Evolutionary conservation across 2,888 invertebrate genomes (phyloP), one percentile per base, ranked within the genome.

Genomic region (Pristionchus fissidentatus): DNA sequence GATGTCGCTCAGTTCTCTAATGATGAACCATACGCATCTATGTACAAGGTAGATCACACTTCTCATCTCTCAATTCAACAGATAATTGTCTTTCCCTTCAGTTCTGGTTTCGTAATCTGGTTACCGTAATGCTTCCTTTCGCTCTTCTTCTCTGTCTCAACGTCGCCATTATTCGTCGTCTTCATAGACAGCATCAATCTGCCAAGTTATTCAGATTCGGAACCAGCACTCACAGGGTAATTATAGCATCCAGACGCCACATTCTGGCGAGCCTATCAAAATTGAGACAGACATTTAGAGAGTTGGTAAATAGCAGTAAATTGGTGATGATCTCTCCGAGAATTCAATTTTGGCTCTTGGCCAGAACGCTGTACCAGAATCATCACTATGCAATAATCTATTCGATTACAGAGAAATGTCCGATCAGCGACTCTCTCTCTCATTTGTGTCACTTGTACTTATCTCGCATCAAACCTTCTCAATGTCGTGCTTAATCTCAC

Each of bases 141-240:
- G 85, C 89, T 38, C 87, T 90, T 46, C 87, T 88, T 43, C 86
- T 91, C 84, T 88, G 88, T 83, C 89, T 91, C 57, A 91, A 91
- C 80, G 84, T 90, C 32, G 87, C 87, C 26, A 91, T 91, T 32
- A 90, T 91, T 79, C 85, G 87, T 22, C 88, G 89, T 1, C 87
- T 91, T 1, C 85, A 90, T 22, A 86, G 89, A 41, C 91, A 91
- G 77, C 90, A 90, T 82, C 85, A 87, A 60, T 90, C 90, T 13
- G 91, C 91, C 2, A 88, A 90, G 57, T 86, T 91, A 29, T 91
- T 91, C 75, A 86, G 91, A 22, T 91, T 90, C 79, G 91, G 89
- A 73, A 91, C 90, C 1, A 90, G 90, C 3, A 90, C 91, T 80
- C 91, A 91, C 82, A 83, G 90, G 57, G 90, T 90, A 60, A 78